Percentiles rank a stretch among this genome's conserved stretches.
These are phyloP conservation scores for Pipistrellus pipistrellus DNA, from an alignment of 2,797 vertebrate species.

Conservation along the genomic window DNA sequence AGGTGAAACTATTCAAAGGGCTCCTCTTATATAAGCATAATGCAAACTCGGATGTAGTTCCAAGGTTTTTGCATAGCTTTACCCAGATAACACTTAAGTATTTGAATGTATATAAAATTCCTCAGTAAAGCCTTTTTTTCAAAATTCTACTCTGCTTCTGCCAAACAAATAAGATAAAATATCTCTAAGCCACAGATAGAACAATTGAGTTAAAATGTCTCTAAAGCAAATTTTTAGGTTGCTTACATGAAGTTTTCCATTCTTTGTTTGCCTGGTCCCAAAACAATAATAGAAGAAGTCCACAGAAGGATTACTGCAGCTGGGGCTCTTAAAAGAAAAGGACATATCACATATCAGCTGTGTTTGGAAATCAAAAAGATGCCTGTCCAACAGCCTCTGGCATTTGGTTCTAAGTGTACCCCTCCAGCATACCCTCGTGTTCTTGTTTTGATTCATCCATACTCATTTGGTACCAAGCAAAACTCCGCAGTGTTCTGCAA, in stretches of 20 bases:
- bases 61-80: not conserved
- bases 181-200: not conserved
- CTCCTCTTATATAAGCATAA: not conserved
- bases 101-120: not conserved
- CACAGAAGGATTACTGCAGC: not conserved
- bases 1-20: not conserved
- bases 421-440: not conserved
- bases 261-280: conserved; percentile 24
- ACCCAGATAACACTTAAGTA: not conserved
- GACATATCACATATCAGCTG: not conserved
- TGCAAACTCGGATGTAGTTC: not conserved
- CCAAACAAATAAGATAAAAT: conserved; percentile 1
- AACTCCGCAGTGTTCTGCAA: not conserved
- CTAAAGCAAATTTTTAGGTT: not conserved
- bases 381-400: not conserved
- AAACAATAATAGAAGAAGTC: not conserved
- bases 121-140: not conserved
- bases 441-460: not conserved
- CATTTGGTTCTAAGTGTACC: not conserved
- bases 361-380: not conserved
- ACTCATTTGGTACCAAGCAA: not conserved
- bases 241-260: conserved; percentile 49
- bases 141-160: not conserved
- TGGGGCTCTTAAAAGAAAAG: not conserved
- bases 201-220: conserved; percentile 59